Evolutionary conservation across 2,888 invertebrate species (phyloP).

Genomic region (Cantharis nigra): DNA sequence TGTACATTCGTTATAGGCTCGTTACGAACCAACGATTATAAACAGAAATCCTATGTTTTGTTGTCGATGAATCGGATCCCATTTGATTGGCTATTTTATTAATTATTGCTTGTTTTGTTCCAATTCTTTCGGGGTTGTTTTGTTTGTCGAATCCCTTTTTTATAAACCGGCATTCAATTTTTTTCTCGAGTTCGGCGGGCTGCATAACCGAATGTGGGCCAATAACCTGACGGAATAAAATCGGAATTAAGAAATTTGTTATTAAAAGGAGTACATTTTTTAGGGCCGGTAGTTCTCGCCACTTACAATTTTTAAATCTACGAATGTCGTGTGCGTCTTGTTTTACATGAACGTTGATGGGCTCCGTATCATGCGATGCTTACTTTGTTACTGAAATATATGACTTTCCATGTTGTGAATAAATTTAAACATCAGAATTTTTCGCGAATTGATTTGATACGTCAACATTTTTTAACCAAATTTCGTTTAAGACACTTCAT

Average conservation of each 20-base stretch:
- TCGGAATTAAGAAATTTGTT: neutral
- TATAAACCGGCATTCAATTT: neutral
- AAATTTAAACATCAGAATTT: constrained; percentile 15
- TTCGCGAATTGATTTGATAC: constrained; percentile 13
- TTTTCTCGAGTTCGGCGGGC: neutral
- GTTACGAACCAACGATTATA: constrained; percentile 27
- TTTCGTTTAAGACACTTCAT: constrained; percentile 8
- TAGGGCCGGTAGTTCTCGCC: constrained; percentile 5
- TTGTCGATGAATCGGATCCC: constrained; percentile 31
- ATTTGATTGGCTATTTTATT: constrained; percentile 31
- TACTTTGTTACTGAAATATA: constrained; percentile 6
- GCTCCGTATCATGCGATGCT: constrained; percentile 8
- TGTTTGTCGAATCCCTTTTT: neutral
- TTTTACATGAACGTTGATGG: constrained; percentile 1
- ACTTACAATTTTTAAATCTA: neutral
- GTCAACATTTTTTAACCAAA: constrained; percentile 10
- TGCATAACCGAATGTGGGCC: neutral
- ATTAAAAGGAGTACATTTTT: neutral
- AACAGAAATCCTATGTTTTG: constrained; percentile 29
- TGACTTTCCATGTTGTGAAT: constrained; percentile 13
- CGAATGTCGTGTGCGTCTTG: neutral
- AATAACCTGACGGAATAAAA: neutral
- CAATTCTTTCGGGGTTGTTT: neutral
- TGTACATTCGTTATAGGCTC: constrained; percentile 30
- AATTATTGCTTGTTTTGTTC: constrained; percentile 28